Base-by-base conservation (phyloP, 1,140 invertebrate species). In the Antheraea pernyi region DNA sequence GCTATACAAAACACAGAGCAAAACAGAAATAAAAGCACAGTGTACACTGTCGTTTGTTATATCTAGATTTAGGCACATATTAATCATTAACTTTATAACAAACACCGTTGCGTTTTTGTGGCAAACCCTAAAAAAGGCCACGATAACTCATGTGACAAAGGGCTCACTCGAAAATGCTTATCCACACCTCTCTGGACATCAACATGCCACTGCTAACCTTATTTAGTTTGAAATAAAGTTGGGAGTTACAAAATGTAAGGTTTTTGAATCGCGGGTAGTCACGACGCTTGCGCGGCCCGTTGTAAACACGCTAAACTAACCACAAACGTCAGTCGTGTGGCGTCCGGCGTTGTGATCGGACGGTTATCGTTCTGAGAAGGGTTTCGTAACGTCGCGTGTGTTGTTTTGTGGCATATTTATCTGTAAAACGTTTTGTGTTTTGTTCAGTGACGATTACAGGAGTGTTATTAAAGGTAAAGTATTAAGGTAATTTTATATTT, bases 251-350 rank as follows among this genome's bases (percentile, higher is more conserved):
- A 13, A 16, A 16, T 53, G 16, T 9, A 53, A 53, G 5, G 1
- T 53, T 53, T 53, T 13, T 53, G 13, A 11, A 53, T 53, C 46
- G 46, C 46, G 46, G 46, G 46, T 53, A 53, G 46, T 53, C 16
- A 53, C 11, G 46, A 53, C 46, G 46, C 46, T 53, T 53, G 46
- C 46, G 46, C 46, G 46, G 46, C 16, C 46, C 46, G 46, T 53
- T 16, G 46, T 53, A 53, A 53, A 53, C 46, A 53, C 46, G 1
- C 46, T 13, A 42, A 9, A 16, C 46, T 53, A 16, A 6, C 46
- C 46, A 53, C 11, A 53, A 53, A 53, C 16, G 63, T 69, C 78
- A 85, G 83, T 85, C 71, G 73, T 74, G 70, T 69, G 79, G 62
- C 76, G 73, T 66, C 66, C 37, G 59, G 18, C 63, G 63, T 19